Evolutionary conservation across 1,140 invertebrate genomes (phyloP), one percentile per base, ranked within the genome.

Genomic region (Drosophila kurseongensis): DNA sequence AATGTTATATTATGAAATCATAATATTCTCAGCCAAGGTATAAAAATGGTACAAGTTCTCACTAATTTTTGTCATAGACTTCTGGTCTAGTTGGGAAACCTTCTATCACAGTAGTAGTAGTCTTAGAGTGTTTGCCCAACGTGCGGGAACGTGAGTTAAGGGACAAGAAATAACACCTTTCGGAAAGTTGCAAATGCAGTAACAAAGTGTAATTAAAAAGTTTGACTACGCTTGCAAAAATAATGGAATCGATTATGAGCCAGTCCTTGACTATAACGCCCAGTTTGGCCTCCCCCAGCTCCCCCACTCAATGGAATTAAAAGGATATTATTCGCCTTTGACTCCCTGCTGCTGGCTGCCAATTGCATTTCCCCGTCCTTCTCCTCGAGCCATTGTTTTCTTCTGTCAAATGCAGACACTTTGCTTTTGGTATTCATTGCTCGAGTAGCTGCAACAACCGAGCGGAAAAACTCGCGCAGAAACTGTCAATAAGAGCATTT

Each of bases 121-220:
- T 7, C 18, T n/a, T 36, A 50, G 55, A 74, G 51, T 68, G 72
- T 78, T 79, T 75, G 65, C 60, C 10, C 63, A 45, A 47, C 16
- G 29, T 69, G 63, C 41, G n/a, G 61, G n/a, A 35, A 42, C 40
- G 27, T 48, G 65, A 27, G 41, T 41, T 52, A 4, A 9, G 8
- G 51, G 27, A 32, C 60, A 57, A 57, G 69, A 56, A 78, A 72
- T 75, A 71, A 60, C 78, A 88, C 82, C 75, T 86, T 75, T 86
- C 48, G 35, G 5, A 77, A 82, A 83, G 80, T 83, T 83, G 65
- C 57, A 71, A 71, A 23, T 59, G 52, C 66, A 83, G 58, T 80
- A 84, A 76, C 66, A 80, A 73, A 84, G 69, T 88, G 79, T 76
- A 86, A 86, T 86, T 86, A 86, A 88, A 86, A 86, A 86, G 75